These are phyloP conservation scores for Aegotheles bennettii DNA, from an alignment of 2,113 vertebrate genomes.

Conservation along the genomic window DNA sequence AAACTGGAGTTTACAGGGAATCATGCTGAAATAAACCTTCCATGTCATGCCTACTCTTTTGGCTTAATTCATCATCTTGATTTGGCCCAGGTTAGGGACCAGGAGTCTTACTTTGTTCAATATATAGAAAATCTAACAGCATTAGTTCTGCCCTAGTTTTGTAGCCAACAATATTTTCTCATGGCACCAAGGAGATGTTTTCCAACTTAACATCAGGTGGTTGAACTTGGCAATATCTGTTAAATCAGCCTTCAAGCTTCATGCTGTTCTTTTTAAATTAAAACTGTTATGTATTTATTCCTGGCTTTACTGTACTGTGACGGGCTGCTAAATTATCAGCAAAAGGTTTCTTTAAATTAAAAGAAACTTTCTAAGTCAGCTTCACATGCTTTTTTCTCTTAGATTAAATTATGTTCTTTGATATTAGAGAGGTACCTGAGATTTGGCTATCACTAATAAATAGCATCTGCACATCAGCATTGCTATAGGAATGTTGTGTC, in stretches of 20 bases:
- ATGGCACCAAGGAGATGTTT: neutral
- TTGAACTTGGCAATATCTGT: slow-evolving; percentile 16
- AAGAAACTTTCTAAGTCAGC: neutral
- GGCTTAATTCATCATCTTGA: neutral
- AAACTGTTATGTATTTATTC: slow-evolving; percentile 8
- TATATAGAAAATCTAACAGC: neutral
- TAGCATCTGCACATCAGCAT: neutral
- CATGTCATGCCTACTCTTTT: neutral
- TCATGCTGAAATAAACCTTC: neutral
- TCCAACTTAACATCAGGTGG: slow-evolving; percentile 2
- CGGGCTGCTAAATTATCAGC: neutral
- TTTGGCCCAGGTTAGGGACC: neutral
- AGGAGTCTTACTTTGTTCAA: neutral
- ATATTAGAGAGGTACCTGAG: neutral
- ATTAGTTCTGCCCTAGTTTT: neutral
- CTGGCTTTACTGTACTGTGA: slow-evolving; percentile 1
- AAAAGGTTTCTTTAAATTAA: neutral
- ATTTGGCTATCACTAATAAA: neutral
- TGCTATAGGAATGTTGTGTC: neutral
- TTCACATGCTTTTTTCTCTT: neutral
- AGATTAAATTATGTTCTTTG: neutral
- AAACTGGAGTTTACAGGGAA: neutral
- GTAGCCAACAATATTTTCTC: neutral
- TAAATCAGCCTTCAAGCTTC: slow-evolving; percentile 50
- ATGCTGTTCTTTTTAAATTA: slow-evolving; percentile 39